A percentile compares a stretch with the other conserved stretches of the same genome.
Evolutionary conservation across 2,888 invertebrate species (phyloP).

Genomic region (Xiphydria camelus): DNA sequence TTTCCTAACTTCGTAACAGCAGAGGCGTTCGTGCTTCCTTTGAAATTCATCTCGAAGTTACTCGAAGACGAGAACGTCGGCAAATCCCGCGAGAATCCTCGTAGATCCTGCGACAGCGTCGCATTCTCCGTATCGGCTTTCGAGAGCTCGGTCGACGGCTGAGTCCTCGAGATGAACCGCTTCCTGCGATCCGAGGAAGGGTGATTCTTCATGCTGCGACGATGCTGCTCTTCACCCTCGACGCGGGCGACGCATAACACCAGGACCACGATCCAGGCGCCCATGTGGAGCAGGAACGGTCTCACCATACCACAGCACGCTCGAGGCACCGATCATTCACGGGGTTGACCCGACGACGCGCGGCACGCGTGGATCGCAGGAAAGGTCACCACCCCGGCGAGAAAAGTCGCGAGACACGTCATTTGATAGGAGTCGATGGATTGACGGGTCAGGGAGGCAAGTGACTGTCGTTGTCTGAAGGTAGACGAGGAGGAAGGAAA

Average conservation of each 20-base stretch:
- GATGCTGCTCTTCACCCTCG: constrained; percentile 17
- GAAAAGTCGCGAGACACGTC: background rate
- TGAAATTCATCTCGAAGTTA: too few relatives aligned
- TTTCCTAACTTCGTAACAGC: too few relatives aligned
- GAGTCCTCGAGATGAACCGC: too few relatives aligned
- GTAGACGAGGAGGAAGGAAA: constrained; percentile 4
- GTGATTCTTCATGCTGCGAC: background rate
- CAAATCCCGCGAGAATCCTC: too few relatives aligned
- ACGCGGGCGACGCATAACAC: constrained; percentile 15
- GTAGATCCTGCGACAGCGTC: too few relatives aligned
- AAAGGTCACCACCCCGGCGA: too few relatives aligned
- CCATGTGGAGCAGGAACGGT: constrained; percentile 14
- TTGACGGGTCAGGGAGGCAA: constrained; percentile 16
- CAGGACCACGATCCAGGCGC: constrained; percentile 22
- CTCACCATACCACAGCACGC: constrained; percentile 34
- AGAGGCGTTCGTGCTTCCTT: too few relatives aligned
- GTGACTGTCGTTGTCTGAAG: constrained; percentile 10
- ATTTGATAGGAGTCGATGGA: constrained; percentile 1
- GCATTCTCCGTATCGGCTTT: too few relatives aligned
- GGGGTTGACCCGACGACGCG: constrained; percentile 10
- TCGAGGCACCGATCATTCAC: constrained; percentile 14
- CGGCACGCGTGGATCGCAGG: constrained; percentile 20
- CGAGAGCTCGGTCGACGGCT: too few relatives aligned
- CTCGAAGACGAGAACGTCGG: too few relatives aligned
- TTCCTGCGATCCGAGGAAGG: background rate